These are phyloP conservation scores for Limosa lapponica DNA, from an alignment of 2,797 vertebrate genomes.

Conservation along the genomic window DNA sequence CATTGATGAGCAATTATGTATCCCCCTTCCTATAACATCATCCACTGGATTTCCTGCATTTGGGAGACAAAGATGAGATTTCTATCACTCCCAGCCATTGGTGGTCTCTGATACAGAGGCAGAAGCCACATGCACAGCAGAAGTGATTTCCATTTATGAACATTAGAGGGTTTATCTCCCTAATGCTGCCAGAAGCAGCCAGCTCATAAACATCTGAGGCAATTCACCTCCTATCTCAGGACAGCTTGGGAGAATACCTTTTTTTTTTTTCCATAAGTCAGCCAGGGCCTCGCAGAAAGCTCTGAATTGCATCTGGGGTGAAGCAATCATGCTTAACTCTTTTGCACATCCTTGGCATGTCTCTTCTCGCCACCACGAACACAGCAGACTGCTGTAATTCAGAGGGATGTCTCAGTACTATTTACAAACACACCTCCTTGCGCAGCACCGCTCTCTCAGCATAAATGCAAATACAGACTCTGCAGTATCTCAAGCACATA, in stretches of 20 bases:
- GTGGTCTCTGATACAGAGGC: background rate
- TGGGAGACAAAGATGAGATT: background rate
- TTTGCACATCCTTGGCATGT: constrained; percentile 17
- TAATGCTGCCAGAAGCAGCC: background rate
- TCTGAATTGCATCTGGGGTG: constrained; percentile 12
- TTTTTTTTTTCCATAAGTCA: background rate
- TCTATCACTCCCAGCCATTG: background rate
- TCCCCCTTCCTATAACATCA: background rate
- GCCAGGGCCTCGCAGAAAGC: background rate
- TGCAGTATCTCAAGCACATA: constrained; percentile 3
- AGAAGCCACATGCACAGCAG: background rate
- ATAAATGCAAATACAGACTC: constrained; percentile 45
- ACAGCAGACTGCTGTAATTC: constrained; percentile 5
- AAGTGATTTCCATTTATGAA: background rate
- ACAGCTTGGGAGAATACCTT: background rate
- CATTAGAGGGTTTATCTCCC: background rate
- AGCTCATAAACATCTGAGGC: background rate
- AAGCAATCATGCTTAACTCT: background rate
- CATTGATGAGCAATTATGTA: no score
- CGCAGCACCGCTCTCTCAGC: constrained; percentile 24
- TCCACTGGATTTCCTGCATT: background rate
- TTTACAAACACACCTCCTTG: constrained; percentile 32
- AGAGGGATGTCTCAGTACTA: background rate
- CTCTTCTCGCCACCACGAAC: background rate
- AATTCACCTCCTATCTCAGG: background rate